phyloP scores from a whole-genome alignment of 1,140 invertebrate genomes.

The Bacillus rossius region DNA sequence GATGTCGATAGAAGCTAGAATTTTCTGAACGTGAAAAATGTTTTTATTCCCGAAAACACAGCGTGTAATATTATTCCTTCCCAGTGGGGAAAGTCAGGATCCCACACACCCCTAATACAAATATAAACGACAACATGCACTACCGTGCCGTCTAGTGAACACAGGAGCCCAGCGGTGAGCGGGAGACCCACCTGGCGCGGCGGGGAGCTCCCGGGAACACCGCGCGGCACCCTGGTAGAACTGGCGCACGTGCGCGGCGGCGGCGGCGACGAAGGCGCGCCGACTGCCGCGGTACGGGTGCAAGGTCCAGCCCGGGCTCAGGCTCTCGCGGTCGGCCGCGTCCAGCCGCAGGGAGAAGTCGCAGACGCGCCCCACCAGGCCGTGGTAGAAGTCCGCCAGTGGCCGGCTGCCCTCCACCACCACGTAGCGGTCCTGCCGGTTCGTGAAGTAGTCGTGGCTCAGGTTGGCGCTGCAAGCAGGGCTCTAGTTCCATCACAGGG shows the following conservation, averaged over 20 bases:
- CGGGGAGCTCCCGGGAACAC: too few species aligned
- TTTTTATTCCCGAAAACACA: too few species aligned
- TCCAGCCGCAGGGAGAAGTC: slow-evolving; percentile 13
- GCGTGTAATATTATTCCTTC: too few species aligned
- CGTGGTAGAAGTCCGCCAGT: slow-evolving; percentile 78
- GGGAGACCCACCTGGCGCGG: too few species aligned
- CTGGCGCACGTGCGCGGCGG: background rate
- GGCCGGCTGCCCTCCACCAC: slow-evolving; percentile 74
- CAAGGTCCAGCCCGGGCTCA: slow-evolving; percentile 32
- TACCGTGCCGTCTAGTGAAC: too few species aligned
- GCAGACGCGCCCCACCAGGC: slow-evolving; percentile 1
- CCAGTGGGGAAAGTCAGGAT: too few species aligned
- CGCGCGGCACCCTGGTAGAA: background rate
- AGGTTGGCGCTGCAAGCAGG: slow-evolving; percentile 76
- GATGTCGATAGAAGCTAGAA: too few species aligned
- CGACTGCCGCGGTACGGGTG: slow-evolving; percentile 40
- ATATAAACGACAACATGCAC: too few species aligned
- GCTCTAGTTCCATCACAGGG: too few species aligned
- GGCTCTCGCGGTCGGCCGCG: slow-evolving; percentile 22
- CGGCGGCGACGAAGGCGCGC: background rate
- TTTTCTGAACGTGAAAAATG: too few species aligned
- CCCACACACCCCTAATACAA: too few species aligned
- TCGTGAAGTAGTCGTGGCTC: slow-evolving; percentile 95
- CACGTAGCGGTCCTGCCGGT: slow-evolving; percentile 95
- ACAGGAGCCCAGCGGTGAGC: too few species aligned